Base-by-base conservation (phyloP, 2,113 vertebrate genomes). In the Nanger granti region DNA sequence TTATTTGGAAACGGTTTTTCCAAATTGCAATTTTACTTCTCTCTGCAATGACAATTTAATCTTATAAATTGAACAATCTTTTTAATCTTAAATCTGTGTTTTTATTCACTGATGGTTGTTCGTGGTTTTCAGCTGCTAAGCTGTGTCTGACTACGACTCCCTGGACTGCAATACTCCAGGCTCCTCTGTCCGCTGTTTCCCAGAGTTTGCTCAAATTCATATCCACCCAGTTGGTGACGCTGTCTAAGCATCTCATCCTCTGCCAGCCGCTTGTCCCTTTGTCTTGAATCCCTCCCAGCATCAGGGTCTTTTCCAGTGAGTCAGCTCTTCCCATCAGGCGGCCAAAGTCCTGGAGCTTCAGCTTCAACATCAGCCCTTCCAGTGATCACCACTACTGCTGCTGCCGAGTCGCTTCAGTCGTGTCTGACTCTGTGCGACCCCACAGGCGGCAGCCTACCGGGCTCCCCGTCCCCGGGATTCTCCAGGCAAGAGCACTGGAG, bases 341-440 rank as follows among this genome's bases (percentile, higher is more conserved):
- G 73, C 12, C 73, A 79, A 14, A 79, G 37, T 7, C 13, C 4
- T 79, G 37, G 73, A 79, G 24, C 24, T 41, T 44, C 0, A 79
- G 73, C 37, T 79, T 79, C 12, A 79, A 22, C 73, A 8, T 79
- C 73, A 26, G 73, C 14, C 73, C 37, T 44, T 26, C 73, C 37
- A 26, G 1, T 24, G 73, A 24, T 7, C 7, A 41, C 2, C 12
- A 2, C 49, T 49, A 12, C 49, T 49, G 2, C 49, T 49, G 2
- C 47, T 47, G 7, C 44, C 2, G 3, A 49, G 49, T 12, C 11
- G 1, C 49, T 49, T 49, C 49, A 11, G 49, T 49, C 49, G 49
- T 49, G 49, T 49, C 49, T 2, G 49, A 49, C 49, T 3, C 49
- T 49, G 49, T 49, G 49, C 11, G 49, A 49, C 49, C 49, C 49